These are phyloP conservation scores for Tetragonula clypearis DNA, from an alignment of 1,140 invertebrate species.

Conservation along the genomic window DNA sequence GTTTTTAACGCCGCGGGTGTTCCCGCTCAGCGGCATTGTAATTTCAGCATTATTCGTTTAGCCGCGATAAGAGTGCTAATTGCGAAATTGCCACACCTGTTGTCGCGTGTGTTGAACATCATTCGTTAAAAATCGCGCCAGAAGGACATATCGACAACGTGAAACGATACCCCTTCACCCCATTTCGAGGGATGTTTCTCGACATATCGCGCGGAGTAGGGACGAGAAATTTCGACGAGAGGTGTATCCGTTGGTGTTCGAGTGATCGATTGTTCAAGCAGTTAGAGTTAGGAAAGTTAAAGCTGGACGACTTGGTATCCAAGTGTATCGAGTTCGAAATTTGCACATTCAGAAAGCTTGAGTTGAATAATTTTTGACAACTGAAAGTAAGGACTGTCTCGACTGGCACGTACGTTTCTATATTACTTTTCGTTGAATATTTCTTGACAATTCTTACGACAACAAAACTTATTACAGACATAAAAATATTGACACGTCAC, in stretches of 20 bases:
- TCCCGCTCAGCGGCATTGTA: slow-evolving; percentile 2
- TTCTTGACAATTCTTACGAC: too few relatives aligned
- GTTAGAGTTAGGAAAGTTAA: too few relatives aligned
- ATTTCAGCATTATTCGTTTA: slow-evolving; percentile 29
- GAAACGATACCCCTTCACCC: background rate
- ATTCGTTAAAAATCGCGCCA: background rate
- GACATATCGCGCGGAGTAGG: background rate
- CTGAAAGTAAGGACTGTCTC: too few relatives aligned
- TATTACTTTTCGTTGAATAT: too few relatives aligned
- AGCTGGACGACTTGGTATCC: background rate
- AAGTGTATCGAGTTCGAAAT: background rate
- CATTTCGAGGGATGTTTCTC: background rate
- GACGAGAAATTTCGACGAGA: background rate
- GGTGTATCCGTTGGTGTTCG: background rate
- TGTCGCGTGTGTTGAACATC: background rate
- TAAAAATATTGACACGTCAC: too few relatives aligned
- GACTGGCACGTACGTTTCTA: too few relatives aligned
- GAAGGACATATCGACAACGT: background rate
- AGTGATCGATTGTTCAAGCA: background rate
- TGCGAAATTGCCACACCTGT: slow-evolving; percentile 21
- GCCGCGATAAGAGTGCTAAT: slow-evolving; percentile 17
- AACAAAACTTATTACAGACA: too few relatives aligned
- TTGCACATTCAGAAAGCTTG: background rate
- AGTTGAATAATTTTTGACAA: too few relatives aligned
- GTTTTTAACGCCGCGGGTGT: background rate